Evolutionary conservation across 2,888 invertebrate genomes (phyloP), one percentile per base, ranked within the genome.

Genomic region (Heliconius erato): DNA sequence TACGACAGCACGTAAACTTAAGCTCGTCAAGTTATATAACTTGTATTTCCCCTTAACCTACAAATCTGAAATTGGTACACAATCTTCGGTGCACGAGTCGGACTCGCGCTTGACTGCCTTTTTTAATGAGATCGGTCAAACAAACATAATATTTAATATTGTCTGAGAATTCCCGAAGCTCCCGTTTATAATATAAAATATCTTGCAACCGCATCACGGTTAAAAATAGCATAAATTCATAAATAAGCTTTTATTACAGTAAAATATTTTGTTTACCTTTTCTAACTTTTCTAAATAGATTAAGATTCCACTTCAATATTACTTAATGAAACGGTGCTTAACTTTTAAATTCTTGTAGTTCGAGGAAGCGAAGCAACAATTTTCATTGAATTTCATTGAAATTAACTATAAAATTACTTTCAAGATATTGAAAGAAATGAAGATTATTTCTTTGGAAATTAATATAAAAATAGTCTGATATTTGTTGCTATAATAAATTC

Each of bases 241-340:
- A 6, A 32, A 7, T 16, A 23, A 68, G 11, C n/a, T n/a, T 71
- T 26, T 40, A 7, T n/a, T n/a, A 71, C 11, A 71, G n/a, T 9
- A 23, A 40, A n/a, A 35, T 69, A 35, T 35, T 68, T 3, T 0
- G 11, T 23, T 69, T 23, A 9, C 35, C 3, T 23, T 35, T 23
- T 69, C 7, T 23, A 35, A 69, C 35, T 7, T 68, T 69, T 35
- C 23, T 69, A 35, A 35, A 71, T n/a, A 69, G 32, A n/a, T 23
- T n/a, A 40, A n/a, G n/a, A 40, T 71, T n/a, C 2, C n/a, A 0
- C 40, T 69, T 32, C 35, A 4, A 35, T 35, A 69, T 35, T 23
- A 69, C 35, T 69, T 69, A 69, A 35, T 35, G 23, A 69, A 69
- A 35, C n/a, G n/a, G n/a, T 40, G 40, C n/a, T 71, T 69, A 69